A percentile compares a stretch with the other conserved stretches of the same genome.
These are phyloP conservation scores for Anguilla japonica DNA, from an alignment of 2,113 vertebrate genomes.

Conservation along the genomic window DNA sequence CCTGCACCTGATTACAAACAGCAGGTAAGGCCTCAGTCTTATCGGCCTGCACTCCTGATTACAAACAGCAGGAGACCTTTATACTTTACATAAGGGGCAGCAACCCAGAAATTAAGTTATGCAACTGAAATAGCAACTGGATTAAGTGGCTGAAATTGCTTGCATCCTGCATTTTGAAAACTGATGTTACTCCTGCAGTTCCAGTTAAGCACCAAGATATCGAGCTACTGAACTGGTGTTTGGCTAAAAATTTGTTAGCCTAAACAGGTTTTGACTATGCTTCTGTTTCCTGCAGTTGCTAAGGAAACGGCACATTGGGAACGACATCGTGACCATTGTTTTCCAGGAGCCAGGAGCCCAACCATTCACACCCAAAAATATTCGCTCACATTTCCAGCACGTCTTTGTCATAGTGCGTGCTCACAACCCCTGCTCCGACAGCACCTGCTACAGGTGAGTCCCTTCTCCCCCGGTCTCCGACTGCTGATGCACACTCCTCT, in stretches of 20 bases:
- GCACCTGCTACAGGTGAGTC: slow-evolving; percentile 89
- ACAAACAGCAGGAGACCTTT: background rate
- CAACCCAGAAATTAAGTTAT: too few species aligned
- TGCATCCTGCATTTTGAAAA: background rate
- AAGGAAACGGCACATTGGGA: slow-evolving; percentile 93
- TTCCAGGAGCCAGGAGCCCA: slow-evolving; percentile 94
- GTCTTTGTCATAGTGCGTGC: slow-evolving; percentile 90
- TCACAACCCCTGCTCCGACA: slow-evolving; percentile 86
- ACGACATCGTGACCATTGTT: slow-evolving; percentile 96
- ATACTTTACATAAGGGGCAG: too few species aligned
- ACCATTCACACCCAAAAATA: slow-evolving; percentile 91
- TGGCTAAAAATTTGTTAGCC: background rate
- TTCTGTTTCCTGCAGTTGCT: slow-evolving; percentile 72
- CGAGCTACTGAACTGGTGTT: background rate
- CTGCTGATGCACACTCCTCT: background rate
- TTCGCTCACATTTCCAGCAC: slow-evolving; percentile 93
- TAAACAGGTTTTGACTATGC: slow-evolving; percentile 13
- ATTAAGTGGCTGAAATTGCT: background rate
- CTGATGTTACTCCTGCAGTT: background rate
- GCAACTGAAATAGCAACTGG: too few species aligned
- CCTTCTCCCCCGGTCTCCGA: background rate
- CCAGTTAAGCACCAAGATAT: too few species aligned
- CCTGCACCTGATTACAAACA: background rate
- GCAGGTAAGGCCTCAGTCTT: too few species aligned
- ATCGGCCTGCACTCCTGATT: background rate